Percentiles rank a stretch among this genome's conserved stretches.
phyloP scores from a whole-genome alignment of 2,113 vertebrate genomes.

The Orientallactaga bullata region DNA sequence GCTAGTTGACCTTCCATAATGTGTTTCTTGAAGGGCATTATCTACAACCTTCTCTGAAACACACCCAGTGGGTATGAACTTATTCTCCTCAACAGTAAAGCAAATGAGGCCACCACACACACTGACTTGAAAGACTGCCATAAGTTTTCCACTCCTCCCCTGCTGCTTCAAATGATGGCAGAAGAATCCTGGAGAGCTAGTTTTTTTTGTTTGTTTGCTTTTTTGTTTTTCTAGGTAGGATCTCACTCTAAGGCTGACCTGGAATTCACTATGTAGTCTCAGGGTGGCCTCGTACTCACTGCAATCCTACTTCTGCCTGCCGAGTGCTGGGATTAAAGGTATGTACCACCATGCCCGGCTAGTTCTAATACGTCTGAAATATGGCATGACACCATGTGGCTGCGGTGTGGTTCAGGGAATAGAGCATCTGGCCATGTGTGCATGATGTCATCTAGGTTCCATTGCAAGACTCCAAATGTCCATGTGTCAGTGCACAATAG shows the following conservation, averaged over 20 bases:
- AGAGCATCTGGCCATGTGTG: no score
- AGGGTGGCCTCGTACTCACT: no score
- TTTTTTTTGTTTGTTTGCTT: no score
- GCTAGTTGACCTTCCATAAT: background rate
- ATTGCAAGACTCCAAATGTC: background rate
- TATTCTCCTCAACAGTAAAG: background rate
- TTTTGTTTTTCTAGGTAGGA: no score
- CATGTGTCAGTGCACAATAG: background rate
- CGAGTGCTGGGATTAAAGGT: no score
- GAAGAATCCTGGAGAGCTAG: background rate
- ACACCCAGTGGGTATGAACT: no score
- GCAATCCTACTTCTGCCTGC: no score
- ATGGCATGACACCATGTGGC: background rate
- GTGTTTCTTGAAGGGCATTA: background rate
- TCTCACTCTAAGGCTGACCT: no score
- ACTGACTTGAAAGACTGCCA: background rate
- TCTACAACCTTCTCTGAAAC: background rate
- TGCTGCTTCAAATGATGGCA: background rate
- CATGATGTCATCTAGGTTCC: no score
- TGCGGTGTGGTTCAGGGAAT: no score
- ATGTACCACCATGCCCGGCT: no score
- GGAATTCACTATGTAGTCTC: no score
- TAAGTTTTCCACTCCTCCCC: background rate
- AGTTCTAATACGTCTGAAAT: background rate
- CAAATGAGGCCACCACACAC: background rate